Conservation (phyloP, 2,888 invertebrate species). For the Mesochorus sp. region DNA sequence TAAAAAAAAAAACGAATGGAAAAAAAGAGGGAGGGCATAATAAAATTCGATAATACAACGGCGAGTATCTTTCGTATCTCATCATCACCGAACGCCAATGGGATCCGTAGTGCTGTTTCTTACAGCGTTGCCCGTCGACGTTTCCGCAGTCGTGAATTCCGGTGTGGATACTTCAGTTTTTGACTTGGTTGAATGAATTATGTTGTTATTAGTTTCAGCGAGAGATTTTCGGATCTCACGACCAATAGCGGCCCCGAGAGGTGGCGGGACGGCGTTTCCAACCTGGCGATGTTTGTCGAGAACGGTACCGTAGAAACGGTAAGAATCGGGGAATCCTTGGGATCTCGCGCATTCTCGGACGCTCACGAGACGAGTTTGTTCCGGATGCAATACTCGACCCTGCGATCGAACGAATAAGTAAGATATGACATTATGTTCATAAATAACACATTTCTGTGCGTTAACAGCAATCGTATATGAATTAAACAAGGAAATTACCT, state of each 20-base stretch:
- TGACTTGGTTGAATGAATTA: background rate
- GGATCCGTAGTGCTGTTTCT: slow-evolving; percentile 27
- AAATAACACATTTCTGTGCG: slow-evolving; percentile 5
- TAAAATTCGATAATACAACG: background rate
- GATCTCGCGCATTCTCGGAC: slow-evolving; percentile 94
- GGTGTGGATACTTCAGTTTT: background rate
- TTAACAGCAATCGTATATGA: background rate
- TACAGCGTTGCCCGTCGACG: background rate
- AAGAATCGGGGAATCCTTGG: slow-evolving; percentile 92
- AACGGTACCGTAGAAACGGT: slow-evolving; percentile 89
- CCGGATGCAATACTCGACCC: slow-evolving; percentile 92
- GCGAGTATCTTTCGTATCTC: slow-evolving; percentile 8
- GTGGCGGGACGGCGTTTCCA: slow-evolving; percentile 95
- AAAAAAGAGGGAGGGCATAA: background rate
- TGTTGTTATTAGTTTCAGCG: background rate
- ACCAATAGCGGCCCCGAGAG: slow-evolving; percentile 90
- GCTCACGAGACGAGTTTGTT: slow-evolving; percentile 91
- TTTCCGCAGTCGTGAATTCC: background rate
- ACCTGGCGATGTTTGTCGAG: slow-evolving; percentile 92
- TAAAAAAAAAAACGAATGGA: background rate
- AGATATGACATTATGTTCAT: no score
- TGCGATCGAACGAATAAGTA: no score
- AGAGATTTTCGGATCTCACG: slow-evolving; percentile 86
- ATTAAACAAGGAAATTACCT: no score
- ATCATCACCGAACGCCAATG: slow-evolving; percentile 9